phyloP scores from a whole-genome alignment of 2,888 invertebrate genomes.

The Alloscopus bannaensis region DNA sequence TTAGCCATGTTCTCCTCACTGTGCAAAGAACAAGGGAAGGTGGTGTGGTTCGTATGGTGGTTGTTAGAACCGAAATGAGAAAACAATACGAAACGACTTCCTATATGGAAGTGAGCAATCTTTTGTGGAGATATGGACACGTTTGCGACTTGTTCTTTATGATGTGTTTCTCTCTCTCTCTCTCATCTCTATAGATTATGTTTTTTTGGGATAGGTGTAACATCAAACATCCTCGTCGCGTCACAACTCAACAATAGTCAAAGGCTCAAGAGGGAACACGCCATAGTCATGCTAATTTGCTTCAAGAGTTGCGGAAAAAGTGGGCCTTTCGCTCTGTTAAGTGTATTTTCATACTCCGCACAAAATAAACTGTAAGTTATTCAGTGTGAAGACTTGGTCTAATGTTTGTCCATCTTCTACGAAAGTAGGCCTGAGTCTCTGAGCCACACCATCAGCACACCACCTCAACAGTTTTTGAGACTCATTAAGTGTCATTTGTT shows the following conservation, averaged over 20 bases:
- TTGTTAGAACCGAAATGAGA: conserved; percentile 36
- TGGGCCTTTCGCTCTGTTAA: conserved; percentile 49
- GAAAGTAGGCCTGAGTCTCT: conserved; percentile 38
- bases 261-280: background rate
- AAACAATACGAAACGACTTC: conserved; percentile 59
- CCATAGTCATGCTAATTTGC: conserved; percentile 46
- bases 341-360: conserved; percentile 10
- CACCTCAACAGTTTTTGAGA: conserved; percentile 41
- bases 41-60: background rate
- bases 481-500: conserved; percentile 67
- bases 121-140: conserved; percentile 11
- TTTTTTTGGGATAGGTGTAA: conserved; percentile 37
- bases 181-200: background rate
- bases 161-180: background rate
- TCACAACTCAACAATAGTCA: background rate
- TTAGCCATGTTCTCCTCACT: too few relatives aligned
- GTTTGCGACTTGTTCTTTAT: background rate
- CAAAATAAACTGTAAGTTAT: too few relatives aligned
- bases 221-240: background rate
- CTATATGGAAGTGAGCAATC: conserved; percentile 65
- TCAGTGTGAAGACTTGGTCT: too few relatives aligned
- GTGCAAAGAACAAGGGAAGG: conserved; percentile 30
- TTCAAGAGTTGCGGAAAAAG: conserved; percentile 24
- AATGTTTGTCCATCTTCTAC: background rate
- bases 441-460: background rate